Evolutionary conservation across 2,113 vertebrate species (phyloP).

Genomic region (Macroglossus sobrinus): DNA sequence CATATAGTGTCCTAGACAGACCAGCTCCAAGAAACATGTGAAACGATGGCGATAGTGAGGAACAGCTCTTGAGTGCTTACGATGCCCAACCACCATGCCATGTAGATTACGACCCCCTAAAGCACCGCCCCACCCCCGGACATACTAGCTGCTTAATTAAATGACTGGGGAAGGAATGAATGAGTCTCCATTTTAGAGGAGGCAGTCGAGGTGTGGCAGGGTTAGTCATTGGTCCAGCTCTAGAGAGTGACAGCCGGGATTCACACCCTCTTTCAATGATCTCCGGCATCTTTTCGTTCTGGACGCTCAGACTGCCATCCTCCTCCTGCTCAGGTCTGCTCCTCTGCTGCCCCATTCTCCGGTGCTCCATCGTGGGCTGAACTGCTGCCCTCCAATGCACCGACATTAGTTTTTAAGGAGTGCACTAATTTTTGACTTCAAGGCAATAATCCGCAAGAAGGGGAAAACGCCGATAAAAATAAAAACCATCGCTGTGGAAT

Average conservation of each 20-base stretch:
- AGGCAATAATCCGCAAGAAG: constrained; percentile 21
- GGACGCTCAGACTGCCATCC: neutral
- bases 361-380: neutral
- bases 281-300: neutral
- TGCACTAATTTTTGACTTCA: neutral
- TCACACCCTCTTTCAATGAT: neutral
- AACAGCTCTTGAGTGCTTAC: neutral
- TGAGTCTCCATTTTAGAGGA: neutral
- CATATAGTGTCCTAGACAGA: neutral
- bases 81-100: neutral
- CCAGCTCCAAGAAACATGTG: neutral
- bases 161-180: neutral
- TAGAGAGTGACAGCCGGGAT: neutral
- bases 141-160: neutral
- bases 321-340: neutral
- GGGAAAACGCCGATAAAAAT: constrained; percentile 27
- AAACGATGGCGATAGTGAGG: neutral
- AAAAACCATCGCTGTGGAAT: constrained; percentile 38
- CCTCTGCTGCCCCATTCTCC: neutral
- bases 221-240: neutral
- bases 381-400: neutral
- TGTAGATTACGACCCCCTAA: neutral
- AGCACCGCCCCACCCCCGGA: neutral
- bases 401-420: neutral
- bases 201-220: neutral